Base-by-base conservation (phyloP, 2,113 vertebrate species). In the Prionailurus bengalensis region DNA sequence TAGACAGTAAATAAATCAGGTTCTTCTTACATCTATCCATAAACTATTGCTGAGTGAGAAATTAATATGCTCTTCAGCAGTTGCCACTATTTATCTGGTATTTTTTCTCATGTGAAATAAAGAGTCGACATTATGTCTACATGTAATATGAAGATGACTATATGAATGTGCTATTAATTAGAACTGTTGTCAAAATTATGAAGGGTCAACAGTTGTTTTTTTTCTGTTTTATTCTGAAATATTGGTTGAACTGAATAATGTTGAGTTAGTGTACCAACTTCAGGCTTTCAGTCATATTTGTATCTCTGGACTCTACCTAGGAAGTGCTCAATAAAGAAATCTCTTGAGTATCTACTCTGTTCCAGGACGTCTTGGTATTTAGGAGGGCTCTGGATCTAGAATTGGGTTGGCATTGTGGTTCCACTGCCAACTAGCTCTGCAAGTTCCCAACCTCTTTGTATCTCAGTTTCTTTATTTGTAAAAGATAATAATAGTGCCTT, bases 1-100 rank as follows among this genome's bases (percentile, higher is more conserved):
- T 42, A 97, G 93, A 87, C 65, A 97, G 33, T 71, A 97, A 97
- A 73, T 97, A 89, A 93, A 85, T 39, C 84, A 80, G 45, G 42
- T 87, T 96, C 94, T 83, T 95, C 88, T 96, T 94, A 68, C 79
- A 94, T 93, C 79, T 91, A 81, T 51, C 68, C 39, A 63, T 91
- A 73, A 97, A 92, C 93, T 80, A 97, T 39, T 65, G 70, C 83
- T 93, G 42, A 95, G 51, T 58, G 86, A 74, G 71, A 76, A 97
- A 5, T 39, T 66, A 96, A 58, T 16, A 83, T 61, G 25, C 29
- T 83, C 74, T 65, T 66, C 53, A 65, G 92, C 0, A 86, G 48
- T 66, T 15, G 25, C 74, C 91, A 63, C 45, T 91, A 88, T 85
- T 95, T 98, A 96, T 55, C 86, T 8, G 58, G 71, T 0, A 2